A percentile compares a stretch with the other conserved stretches of the same genome.
These are phyloP conservation scores for Pantherophis guttatus DNA, from an alignment of 2,113 vertebrate genomes.

Conservation along the genomic window DNA sequence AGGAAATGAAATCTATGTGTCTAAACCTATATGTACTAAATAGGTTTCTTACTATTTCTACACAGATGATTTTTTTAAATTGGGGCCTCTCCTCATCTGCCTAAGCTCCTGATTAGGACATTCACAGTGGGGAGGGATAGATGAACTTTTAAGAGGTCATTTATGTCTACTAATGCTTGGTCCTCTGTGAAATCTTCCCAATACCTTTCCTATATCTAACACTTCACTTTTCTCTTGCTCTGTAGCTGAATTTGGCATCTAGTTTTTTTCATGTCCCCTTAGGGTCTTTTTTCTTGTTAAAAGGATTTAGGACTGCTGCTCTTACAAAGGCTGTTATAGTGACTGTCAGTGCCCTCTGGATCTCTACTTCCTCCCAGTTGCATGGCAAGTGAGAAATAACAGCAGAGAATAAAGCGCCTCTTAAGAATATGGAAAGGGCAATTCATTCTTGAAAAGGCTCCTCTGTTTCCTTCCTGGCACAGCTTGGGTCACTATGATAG, in stretches of 20 bases:
- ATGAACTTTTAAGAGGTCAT: background rate
- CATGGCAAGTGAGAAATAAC: conserved; percentile 27
- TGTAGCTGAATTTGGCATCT: fast-evolving
- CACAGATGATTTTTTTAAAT: background rate
- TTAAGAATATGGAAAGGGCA: background rate
- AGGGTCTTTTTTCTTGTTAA: background rate
- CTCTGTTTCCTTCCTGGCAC: conserved; percentile 46
- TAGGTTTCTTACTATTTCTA: background rate
- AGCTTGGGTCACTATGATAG: background rate
- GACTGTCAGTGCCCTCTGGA: background rate
- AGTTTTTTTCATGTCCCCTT: background rate
- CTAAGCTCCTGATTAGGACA: background rate
- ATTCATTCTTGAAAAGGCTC: conserved; percentile 28
- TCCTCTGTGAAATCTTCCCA: background rate
- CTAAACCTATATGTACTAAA: background rate
- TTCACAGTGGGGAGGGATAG: background rate
- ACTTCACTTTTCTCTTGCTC: background rate
- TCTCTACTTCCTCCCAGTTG: conserved; percentile 36
- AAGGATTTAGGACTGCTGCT: background rate
- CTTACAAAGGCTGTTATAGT: background rate
- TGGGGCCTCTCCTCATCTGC: background rate
- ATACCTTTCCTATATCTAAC: background rate
- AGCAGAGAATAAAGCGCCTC: conserved; percentile 26
- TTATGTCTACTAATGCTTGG: background rate
- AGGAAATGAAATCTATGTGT: background rate